A percentile compares a stretch with the other conserved stretches of the same genome.
These are phyloP conservation scores for Trachemys scripta DNA, from an alignment of 2,113 vertebrate genomes.

Conservation along the genomic window DNA sequence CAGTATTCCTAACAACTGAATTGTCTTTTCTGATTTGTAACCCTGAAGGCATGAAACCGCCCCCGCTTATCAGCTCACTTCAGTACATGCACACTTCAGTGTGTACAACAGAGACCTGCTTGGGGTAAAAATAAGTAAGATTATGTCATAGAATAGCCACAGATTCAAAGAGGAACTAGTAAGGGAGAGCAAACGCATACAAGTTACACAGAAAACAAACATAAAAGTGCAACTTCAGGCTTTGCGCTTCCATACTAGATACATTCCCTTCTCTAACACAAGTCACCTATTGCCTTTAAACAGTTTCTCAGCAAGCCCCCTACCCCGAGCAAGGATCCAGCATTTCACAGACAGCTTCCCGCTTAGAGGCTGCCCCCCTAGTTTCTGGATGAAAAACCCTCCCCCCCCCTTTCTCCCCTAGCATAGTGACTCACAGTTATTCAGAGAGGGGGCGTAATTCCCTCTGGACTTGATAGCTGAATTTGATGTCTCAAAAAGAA, in stretches of 20 bases:
- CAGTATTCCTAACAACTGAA: neutral
- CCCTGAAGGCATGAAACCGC: neutral
- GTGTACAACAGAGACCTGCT: neutral
- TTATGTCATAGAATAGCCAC: neutral
- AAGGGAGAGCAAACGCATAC: neutral
- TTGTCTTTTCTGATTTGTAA: neutral
- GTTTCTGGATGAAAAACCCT: neutral
- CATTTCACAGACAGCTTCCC: neutral
- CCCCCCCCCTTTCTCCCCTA: neutral
- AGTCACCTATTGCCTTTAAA: neutral
- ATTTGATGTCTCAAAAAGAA: neutral
- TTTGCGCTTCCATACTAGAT: too few species aligned
- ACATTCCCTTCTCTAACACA: neutral
- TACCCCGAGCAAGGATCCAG: neutral
- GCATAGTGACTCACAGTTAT: neutral
- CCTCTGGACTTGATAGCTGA: neutral
- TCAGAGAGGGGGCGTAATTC: neutral
- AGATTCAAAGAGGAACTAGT: neutral
- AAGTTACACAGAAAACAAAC: neutral
- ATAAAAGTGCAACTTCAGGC: too few species aligned
- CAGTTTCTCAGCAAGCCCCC: neutral
- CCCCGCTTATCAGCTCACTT: neutral
- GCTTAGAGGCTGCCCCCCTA: neutral
- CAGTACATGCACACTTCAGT: too few species aligned
- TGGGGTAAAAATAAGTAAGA: neutral